phyloP scores from a whole-genome alignment of 2,113 vertebrate species.

The Hippocampus abdominalis region DNA sequence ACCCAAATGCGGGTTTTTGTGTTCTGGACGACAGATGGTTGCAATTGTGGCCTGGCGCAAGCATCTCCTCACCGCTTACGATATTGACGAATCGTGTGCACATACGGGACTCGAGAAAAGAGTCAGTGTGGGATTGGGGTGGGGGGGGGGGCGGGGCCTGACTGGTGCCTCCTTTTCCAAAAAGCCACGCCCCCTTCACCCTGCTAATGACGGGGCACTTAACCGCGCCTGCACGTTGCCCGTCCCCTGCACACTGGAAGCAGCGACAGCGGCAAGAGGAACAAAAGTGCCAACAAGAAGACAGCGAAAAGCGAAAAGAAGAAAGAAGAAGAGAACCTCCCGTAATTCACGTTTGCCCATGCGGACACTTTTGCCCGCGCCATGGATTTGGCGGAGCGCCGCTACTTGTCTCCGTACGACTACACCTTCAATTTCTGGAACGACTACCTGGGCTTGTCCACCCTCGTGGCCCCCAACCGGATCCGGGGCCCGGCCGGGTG shows the following conservation, averaged over 20 bases:
- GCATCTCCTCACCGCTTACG: too few species aligned
- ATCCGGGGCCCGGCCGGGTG: neutral
- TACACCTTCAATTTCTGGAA: conserved; percentile 84
- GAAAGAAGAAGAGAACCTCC: neutral
- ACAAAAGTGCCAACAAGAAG: too few species aligned
- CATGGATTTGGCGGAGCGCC: conserved; percentile 75
- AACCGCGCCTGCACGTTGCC: conserved; percentile 43
- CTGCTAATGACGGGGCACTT: conserved; percentile 43
- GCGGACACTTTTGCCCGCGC: conserved; percentile 36
- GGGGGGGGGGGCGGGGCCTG: too few species aligned
- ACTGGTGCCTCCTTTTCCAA: conserved; percentile 17
- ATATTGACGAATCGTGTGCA: too few species aligned
- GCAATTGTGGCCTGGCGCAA: too few species aligned
- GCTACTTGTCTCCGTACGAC: conserved; percentile 72
- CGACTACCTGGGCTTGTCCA: conserved; percentile 80
- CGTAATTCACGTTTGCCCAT: conserved; percentile 15
- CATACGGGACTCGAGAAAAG: neutral
- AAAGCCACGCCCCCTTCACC: conserved; percentile 52
- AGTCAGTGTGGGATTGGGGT: too few species aligned
- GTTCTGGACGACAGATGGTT: too few species aligned
- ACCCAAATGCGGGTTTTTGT: too few species aligned
- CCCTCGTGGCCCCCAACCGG: conserved; percentile 66
- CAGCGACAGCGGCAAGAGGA: conserved; percentile 14
- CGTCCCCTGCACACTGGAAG: conserved; percentile 33
- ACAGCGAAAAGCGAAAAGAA: too few species aligned